These are phyloP conservation scores for Solenodon paradoxus DNA, from an alignment of 2,113 vertebrate genomes.

Conservation along the genomic window DNA sequence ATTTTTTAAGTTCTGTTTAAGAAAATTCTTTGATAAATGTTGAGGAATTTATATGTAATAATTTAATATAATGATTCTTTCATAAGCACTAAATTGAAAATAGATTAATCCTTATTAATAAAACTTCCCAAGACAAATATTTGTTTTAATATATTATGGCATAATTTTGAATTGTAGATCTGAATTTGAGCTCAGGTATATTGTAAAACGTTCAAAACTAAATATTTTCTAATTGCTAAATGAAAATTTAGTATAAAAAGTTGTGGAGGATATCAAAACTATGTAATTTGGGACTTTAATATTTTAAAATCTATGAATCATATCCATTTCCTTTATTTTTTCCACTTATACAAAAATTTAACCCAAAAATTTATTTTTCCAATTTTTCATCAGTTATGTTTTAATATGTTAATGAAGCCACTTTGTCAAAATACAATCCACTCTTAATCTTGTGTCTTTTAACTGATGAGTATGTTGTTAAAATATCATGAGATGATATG, in stretches of 20 bases:
- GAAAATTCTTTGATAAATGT: neutral
- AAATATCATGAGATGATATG: neutral
- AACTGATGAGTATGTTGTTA: neutral
- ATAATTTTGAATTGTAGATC: neutral
- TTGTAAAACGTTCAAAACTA: neutral
- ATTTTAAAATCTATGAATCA: neutral
- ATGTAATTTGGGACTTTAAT: fast-evolving
- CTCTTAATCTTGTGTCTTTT: neutral
- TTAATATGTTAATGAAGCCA: neutral
- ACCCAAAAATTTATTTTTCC: neutral
- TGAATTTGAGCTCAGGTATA: neutral
- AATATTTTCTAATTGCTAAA: neutral
- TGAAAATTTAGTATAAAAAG: neutral
- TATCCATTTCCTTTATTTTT: neutral
- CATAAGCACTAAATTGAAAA: neutral
- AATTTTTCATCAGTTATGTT: neutral
- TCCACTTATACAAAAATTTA: neutral
- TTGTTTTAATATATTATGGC: neutral
- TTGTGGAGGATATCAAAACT: neutral
- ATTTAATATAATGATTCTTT: neutral
- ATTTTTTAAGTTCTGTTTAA: neutral
- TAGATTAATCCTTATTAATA: neutral
- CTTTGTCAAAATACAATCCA: neutral
- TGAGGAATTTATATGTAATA: too few species aligned
- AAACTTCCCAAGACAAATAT: neutral